A percentile compares a stretch with the other conserved stretches of the same genome.
phyloP scores from a whole-genome alignment of 2,113 vertebrate species.

The Malurus cyaneus region DNA sequence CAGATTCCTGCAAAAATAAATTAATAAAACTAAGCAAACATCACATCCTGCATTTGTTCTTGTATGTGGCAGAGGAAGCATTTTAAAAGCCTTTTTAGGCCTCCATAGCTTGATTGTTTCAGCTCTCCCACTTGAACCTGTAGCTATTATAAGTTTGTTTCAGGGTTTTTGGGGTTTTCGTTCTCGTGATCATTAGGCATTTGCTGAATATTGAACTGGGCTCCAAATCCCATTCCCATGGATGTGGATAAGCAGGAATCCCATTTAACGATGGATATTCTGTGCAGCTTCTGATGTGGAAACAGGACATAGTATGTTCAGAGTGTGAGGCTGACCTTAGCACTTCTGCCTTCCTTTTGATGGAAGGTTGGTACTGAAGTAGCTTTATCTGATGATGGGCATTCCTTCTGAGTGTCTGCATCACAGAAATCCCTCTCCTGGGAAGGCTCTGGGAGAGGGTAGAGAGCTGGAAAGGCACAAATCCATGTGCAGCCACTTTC shows the following conservation, averaged over 20 bases:
- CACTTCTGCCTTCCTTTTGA: not conserved
- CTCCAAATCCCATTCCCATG: not conserved
- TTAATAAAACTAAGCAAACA: constrained; percentile 76
- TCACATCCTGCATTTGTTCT: constrained; percentile 74
- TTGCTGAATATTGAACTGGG: not conserved
- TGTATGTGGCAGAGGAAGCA: constrained; percentile 60
- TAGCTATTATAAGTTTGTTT: not conserved
- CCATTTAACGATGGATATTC: not conserved
- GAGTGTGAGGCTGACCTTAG: not conserved
- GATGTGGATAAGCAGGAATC: not conserved
- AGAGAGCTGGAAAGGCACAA: not conserved
- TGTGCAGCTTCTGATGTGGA: not conserved
- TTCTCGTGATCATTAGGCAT: not conserved
- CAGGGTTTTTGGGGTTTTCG: not conserved
- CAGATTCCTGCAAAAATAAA: constrained; percentile 76
- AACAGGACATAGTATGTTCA: accelerated
- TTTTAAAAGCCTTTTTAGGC: not conserved
- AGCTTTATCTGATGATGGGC: not conserved
- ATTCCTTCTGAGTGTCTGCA: not conserved
- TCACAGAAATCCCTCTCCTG: not conserved
- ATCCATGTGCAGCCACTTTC: accelerated
- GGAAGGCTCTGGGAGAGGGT: not conserved
- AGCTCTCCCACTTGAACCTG: not conserved
- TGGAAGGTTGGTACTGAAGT: not conserved
- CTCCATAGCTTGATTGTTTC: not conserved